phyloP scores from a whole-genome alignment of 2,113 vertebrate genomes.

The Boleophthalmus pectinirostris region DNA sequence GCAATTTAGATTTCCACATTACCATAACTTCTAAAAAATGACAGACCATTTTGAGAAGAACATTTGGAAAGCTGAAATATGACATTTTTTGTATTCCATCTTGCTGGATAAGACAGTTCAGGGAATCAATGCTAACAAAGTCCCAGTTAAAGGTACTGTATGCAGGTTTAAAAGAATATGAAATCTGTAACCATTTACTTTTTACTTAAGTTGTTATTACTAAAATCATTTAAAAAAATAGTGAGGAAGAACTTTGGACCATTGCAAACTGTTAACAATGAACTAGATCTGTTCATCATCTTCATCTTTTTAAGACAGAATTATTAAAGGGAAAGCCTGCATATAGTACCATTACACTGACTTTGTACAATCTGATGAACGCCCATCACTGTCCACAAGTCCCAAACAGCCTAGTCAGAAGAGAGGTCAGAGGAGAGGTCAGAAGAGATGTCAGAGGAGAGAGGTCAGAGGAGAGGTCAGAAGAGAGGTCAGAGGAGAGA shows the following conservation, averaged over 20 bases:
- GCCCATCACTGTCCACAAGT: not conserved
- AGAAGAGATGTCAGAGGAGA: slow-evolving; percentile 12
- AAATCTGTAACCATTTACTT: too few species aligned
- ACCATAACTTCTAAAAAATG: not conserved
- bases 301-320: too few species aligned
- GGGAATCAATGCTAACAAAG: not conserved
- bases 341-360: too few species aligned
- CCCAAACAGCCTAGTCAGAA: slow-evolving; percentile 2
- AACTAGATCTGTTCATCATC: too few species aligned
- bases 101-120: not conserved
- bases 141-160: not conserved
- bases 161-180: not conserved
- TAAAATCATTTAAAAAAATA: too few species aligned
- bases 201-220: too few species aligned
- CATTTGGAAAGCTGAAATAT: not conserved
- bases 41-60: not conserved
- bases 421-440: slow-evolving; percentile 36
- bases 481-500: slow-evolving; percentile 7
- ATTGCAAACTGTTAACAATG: too few species aligned
- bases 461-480: slow-evolving; percentile 27
- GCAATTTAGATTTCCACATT: not conserved
- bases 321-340: too few species aligned
- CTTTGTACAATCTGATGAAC: too few species aligned
- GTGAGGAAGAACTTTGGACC: too few species aligned
- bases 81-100: too few species aligned